A percentile compares a stretch with the other conserved stretches of the same genome.
These are phyloP conservation scores for Sarcophaga subvicina DNA, from an alignment of 2,888 invertebrate genomes.

Conservation along the genomic window DNA sequence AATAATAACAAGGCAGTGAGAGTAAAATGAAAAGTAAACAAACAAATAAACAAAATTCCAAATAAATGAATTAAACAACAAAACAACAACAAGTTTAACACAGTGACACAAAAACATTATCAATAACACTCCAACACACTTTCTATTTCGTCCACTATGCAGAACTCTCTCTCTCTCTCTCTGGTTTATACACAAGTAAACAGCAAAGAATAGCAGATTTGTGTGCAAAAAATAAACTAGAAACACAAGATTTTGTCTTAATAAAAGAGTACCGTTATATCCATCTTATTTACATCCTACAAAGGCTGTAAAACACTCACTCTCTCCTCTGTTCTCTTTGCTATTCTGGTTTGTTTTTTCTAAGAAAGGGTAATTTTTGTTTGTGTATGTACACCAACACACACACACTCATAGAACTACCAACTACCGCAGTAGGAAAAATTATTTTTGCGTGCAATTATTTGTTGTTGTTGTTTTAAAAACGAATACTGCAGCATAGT, in stretches of 20 bases:
- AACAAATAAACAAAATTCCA: conserved; percentile 14
- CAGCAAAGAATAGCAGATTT: background rate
- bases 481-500: background rate
- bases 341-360: background rate
- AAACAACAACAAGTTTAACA: background rate
- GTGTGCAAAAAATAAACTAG: background rate
- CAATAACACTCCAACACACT: background rate
- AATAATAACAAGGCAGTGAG: background rate
- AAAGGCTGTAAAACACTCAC: background rate
- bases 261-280: background rate
- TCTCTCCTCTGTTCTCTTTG: background rate
- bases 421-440: background rate
- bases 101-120: background rate
- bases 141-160: background rate
- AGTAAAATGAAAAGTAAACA: background rate
- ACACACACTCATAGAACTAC: background rate
- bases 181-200: background rate
- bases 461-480: background rate
- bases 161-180: background rate
- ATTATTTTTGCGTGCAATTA: background rate
- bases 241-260: background rate
- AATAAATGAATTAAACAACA: conserved; percentile 18
- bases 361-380: background rate
- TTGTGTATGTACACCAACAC: background rate
- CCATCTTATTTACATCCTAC: too few species aligned